Evolutionary conservation across 2,113 vertebrate genomes (phyloP).

Genomic region (Chloebia gouldiae): DNA sequence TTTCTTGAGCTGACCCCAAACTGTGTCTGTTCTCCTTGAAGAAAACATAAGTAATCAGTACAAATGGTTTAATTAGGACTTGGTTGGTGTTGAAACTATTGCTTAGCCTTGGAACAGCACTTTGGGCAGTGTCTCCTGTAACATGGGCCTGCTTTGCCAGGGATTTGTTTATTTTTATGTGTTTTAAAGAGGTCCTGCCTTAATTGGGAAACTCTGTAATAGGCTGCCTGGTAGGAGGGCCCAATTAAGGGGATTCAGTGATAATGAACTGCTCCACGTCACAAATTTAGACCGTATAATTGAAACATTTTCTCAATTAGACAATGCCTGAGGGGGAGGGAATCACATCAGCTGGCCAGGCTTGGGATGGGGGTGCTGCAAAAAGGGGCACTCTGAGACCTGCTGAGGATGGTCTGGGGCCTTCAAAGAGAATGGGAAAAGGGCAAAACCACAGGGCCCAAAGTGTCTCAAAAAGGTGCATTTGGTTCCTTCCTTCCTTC

Average conservation of each 20-base stretch:
- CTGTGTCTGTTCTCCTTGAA: neutral
- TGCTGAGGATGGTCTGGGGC: neutral
- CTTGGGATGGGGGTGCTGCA: neutral
- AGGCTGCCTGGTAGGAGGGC: conserved; percentile 1
- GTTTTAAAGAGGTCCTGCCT: neutral
- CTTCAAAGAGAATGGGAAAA: neutral
- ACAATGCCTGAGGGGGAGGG: neutral
- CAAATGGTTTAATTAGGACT: neutral
- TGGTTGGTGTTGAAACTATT: neutral
- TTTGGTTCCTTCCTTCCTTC: neutral
- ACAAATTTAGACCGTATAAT: neutral
- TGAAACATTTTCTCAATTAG: conserved; percentile 15
- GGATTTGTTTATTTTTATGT: neutral
- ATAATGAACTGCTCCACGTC: neutral
- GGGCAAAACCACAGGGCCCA: neutral
- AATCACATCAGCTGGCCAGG: neutral
- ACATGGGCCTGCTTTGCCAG: accelerated
- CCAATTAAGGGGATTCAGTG: neutral
- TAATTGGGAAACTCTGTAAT: conserved; percentile 5
- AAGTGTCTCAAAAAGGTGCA: neutral
- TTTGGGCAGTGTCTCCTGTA: neutral
- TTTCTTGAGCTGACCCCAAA: neutral
- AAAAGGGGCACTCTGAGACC: neutral
- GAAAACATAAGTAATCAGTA: neutral
- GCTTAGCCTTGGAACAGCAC: neutral